A percentile compares a stretch with the other conserved stretches of the same genome.
These are phyloP conservation scores for Henicopernis longicauda DNA, from an alignment of 2,113 vertebrate species.

Conservation along the genomic window DNA sequence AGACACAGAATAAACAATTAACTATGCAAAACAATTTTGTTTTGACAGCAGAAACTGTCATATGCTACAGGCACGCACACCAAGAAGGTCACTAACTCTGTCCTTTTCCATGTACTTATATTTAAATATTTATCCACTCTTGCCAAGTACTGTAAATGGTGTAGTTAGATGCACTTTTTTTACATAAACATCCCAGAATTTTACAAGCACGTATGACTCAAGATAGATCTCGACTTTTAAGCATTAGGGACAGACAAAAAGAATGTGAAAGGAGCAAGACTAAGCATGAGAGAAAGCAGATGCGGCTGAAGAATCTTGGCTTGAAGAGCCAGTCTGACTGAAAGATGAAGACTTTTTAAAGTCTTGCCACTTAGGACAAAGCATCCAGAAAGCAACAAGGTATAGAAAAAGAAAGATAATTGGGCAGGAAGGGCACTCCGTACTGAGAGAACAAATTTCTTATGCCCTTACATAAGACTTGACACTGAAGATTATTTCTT, in stretches of 20 bases:
- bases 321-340: not conserved
- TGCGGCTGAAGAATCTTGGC: slow-evolving; percentile 28
- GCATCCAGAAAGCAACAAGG: not conserved
- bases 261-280: slow-evolving; percentile 46
- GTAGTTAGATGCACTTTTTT: not conserved
- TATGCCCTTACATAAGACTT: slow-evolving; percentile 38
- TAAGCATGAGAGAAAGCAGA: slow-evolving; percentile 77
- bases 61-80: not conserved
- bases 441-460: not conserved
- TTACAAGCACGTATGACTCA: not conserved
- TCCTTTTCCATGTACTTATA: not conserved
- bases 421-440: not conserved
- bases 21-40: not conserved
- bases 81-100: not conserved
- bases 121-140: not conserved
- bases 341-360: not conserved
- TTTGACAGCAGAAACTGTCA: not conserved
- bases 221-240: slow-evolving; percentile 70
- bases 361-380: slow-evolving; percentile 36
- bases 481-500: not conserved
- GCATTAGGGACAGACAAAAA: slow-evolving; percentile 73
- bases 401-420: not conserved
- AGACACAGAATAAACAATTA: not conserved
- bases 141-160: not conserved
- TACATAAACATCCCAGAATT: not conserved